Evolutionary conservation across 1,140 invertebrate genomes (phyloP), one percentile per base, ranked within the genome.

Genomic region (Drusus annulatus): DNA sequence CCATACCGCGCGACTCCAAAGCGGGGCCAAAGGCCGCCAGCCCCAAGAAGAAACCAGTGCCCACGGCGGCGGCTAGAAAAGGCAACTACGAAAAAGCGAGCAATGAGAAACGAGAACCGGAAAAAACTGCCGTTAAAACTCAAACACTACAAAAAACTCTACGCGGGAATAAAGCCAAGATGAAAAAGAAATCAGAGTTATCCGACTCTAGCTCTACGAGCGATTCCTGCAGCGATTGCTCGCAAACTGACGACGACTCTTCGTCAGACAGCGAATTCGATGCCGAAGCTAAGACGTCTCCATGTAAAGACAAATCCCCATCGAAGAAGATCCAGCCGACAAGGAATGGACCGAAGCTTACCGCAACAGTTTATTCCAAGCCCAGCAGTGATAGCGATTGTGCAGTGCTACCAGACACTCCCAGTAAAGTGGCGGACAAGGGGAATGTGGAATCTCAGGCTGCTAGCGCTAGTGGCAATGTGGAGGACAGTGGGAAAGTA

Each of bases 381-480:
- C 63, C 69, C 16, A 83, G 85, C 58, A 85, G 84, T 78, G 86
- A 86, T 31, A 84, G 83, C 51, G 84, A 85, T n/a, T 69, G 68
- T 45, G 25, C 51, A 6, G 23, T 74, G 3, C 21, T 17, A 56
- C 23, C 51, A 10, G n/a, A n/a, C 17, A 25, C 21, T 31, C 51
- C 28, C 7, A n/a, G 17, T 16, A 54, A 74, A 58, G 23, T n/a
- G 17, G 17, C 25, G 19, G 51, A 74, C 19, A 74, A 74, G 28
- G 50, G 15, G n/a, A 74, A 28, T 15, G 45, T 21, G 0, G 17
- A 51, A 16, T 45, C 31, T 13, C 16, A 17, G n/a, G 31, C 4
- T 0, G 36, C 36, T 8, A n/a, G 36, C n/a, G 45, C 28, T 4
- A 54, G 7, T 25, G 23, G 13, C 13, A 17, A 15, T 13, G n/a